phyloP scores from a whole-genome alignment of 2,113 vertebrate species.

The Otus sunia region DNA sequence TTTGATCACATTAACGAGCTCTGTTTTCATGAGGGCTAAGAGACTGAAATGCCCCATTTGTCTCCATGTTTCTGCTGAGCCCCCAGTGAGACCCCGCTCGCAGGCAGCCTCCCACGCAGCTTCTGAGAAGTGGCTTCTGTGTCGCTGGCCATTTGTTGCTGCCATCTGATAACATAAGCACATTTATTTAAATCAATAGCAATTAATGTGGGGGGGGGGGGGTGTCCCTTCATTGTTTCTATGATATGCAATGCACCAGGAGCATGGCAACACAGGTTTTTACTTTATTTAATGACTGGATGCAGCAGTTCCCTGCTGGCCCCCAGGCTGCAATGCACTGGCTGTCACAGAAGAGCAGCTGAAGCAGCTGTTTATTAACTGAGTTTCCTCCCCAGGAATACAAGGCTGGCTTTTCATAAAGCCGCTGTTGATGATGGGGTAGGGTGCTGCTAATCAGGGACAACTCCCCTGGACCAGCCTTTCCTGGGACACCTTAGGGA shows the following conservation, averaged over 20 bases:
- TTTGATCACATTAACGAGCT: neutral
- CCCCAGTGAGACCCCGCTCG: neutral
- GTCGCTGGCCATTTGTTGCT: neutral
- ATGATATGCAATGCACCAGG: neutral
- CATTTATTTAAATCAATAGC: neutral
- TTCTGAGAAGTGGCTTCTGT: accelerated
- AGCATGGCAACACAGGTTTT: neutral
- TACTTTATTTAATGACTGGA: neutral
- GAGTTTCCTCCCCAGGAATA: neutral
- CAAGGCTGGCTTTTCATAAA: neutral
- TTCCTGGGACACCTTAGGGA: neutral
- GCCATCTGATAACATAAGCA: neutral
- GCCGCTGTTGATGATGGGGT: neutral
- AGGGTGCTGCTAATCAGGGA: neutral
- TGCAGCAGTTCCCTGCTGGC: neutral
- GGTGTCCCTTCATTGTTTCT: neutral
- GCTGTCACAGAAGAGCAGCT: neutral
- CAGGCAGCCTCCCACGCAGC: neutral
- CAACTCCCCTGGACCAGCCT: neutral
- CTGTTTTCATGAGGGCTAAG: neutral
- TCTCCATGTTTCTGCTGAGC: neutral
- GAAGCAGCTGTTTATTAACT: neutral
- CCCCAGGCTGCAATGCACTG: accelerated
- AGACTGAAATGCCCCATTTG: neutral
- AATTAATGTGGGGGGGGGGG: neutral